A percentile compares a stretch with the other conserved stretches of the same genome.
Conservation (phyloP, 2,113 vertebrate genomes). For the Leiothrix lutea region DNA sequence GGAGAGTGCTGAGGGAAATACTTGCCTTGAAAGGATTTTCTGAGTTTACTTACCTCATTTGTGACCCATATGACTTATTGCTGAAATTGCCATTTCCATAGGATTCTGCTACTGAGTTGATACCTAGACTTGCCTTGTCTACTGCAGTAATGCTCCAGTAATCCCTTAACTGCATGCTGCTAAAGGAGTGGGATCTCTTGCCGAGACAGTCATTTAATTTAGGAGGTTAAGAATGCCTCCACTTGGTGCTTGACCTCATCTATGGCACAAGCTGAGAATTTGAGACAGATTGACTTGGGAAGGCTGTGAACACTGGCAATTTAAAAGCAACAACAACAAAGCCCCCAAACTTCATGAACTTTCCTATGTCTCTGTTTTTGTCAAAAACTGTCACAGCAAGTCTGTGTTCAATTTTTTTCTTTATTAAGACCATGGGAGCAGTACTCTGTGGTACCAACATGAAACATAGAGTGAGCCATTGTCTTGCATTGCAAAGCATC, state of each 20-base stretch:
- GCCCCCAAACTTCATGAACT: not conserved
- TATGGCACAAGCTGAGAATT: not conserved
- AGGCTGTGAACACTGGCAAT: not conserved
- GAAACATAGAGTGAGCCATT: not conserved
- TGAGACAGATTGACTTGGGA: not conserved
- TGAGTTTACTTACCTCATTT: conserved; percentile 55
- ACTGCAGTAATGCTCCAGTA: not conserved
- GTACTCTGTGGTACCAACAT: not conserved
- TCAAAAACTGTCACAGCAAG: not conserved
- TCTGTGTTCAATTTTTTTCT: not conserved
- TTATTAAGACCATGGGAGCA: not conserved
- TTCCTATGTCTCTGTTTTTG: not conserved
- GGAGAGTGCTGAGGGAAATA: conserved; percentile 15
- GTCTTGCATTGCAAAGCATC: not conserved
- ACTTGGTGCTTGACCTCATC: not conserved
- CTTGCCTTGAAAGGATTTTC: conserved; percentile 11
- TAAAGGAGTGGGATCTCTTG: not conserved
- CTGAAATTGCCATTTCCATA: not conserved
- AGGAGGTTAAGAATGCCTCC: not conserved
- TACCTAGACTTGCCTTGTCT: not conserved
- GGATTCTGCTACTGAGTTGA: not conserved
- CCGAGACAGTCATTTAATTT: not conserved
- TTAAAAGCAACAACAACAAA: not conserved
- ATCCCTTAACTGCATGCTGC: not conserved
- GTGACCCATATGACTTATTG: not conserved